phyloP scores from a whole-genome alignment of 2,113 vertebrate species.

The Etheostoma spectabile region DNA sequence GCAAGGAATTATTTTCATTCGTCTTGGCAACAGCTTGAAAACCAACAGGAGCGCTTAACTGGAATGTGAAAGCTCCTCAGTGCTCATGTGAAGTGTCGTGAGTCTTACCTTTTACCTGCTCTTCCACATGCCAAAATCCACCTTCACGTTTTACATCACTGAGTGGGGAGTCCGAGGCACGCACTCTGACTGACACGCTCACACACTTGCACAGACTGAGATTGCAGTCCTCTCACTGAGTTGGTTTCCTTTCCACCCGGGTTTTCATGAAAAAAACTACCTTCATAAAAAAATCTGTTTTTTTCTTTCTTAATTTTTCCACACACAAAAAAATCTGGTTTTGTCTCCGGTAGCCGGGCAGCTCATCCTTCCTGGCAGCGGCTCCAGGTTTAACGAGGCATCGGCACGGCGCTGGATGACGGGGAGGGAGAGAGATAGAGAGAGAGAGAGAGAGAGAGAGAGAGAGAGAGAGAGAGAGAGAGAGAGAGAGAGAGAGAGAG shows the following conservation, averaged over 20 bases:
- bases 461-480: slow-evolving; percentile 12
- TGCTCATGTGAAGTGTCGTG: slow-evolving; percentile 3
- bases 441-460: slow-evolving; percentile 3
- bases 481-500: slow-evolving; percentile 29
- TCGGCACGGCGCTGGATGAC: slow-evolving; percentile 44
- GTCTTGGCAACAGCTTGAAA: slow-evolving; percentile 24
- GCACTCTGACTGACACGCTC: slow-evolving; percentile 33
- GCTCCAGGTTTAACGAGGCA: slow-evolving; percentile 60
- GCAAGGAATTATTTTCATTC: background rate
- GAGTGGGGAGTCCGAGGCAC: slow-evolving; percentile 59
- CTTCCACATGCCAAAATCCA: slow-evolving; percentile 74
- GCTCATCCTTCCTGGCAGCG: slow-evolving; percentile 56
- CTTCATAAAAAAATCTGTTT: background rate
- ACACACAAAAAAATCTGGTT: background rate
- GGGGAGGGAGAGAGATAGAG: slow-evolving; percentile 10
- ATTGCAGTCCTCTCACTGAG: slow-evolving; percentile 59
- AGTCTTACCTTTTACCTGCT: slow-evolving; percentile 79
- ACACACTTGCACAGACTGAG: slow-evolving; percentile 44
- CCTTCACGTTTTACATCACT: slow-evolving; percentile 70
- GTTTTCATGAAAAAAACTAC: slow-evolving; percentile 34
- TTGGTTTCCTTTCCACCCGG: slow-evolving; percentile 52
- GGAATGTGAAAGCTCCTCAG: background rate
- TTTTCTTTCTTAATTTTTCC: background rate
- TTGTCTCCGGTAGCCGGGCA: slow-evolving; percentile 20
- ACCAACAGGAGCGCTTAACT: background rate